phyloP scores from a whole-genome alignment of 1,140 invertebrate species.

The Zaprionus ornatus region DNA sequence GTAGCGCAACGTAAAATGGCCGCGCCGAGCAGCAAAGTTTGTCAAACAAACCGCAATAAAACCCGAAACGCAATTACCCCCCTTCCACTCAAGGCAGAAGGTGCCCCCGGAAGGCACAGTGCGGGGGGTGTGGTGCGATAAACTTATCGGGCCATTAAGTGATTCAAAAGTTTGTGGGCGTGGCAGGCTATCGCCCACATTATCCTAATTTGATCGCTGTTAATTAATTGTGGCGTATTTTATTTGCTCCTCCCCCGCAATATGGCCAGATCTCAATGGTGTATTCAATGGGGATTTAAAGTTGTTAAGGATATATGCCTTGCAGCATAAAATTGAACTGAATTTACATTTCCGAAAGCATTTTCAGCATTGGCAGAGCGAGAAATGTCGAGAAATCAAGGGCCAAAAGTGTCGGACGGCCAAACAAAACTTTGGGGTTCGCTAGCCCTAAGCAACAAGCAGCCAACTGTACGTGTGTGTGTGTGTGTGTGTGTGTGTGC shows the following conservation, averaged over 20 bases:
- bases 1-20: conserved; percentile 19
- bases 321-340: conserved; percentile 23
- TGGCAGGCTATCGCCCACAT: conserved; percentile 14
- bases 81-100: neutral
- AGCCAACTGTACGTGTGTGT: neutral
- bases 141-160: conserved; percentile 66
- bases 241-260: neutral
- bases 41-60: conserved; percentile 57
- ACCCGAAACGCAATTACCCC: conserved; percentile 51
- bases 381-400: conserved; percentile 29
- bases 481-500: neutral
- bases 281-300: conserved; percentile 1
- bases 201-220: conserved; percentile 43
- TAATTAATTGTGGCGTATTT: conserved; percentile 40
- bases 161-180: conserved; percentile 62
- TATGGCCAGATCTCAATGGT: conserved; percentile 18
- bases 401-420: conserved; percentile 26
- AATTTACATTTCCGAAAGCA: conserved; percentile 41
- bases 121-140: neutral
- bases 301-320: neutral
- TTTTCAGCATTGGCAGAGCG: conserved; percentile 20
- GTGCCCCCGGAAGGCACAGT: neutral
- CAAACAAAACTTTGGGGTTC: conserved; percentile 26
- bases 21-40: conserved; percentile 50
- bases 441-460: conserved; percentile 2